Percentiles rank a stretch among this genome's conserved stretches.
Evolutionary conservation across 2,797 vertebrate genomes (phyloP).

Genomic region (Pampus argenteus): DNA sequence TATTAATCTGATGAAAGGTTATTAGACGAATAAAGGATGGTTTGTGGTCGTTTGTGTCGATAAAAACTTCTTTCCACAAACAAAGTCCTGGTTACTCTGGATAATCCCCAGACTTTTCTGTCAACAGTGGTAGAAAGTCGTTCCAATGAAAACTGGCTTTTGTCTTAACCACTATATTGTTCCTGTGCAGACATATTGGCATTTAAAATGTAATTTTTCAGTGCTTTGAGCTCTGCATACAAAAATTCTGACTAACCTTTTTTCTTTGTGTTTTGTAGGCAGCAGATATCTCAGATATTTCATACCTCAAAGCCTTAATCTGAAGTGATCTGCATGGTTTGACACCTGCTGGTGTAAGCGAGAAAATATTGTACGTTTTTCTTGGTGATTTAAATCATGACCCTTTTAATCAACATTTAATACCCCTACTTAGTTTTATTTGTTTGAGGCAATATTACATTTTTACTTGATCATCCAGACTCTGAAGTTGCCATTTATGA

Average conservation of each 20-base stretch:
- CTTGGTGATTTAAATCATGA: background rate
- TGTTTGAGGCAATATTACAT: background rate
- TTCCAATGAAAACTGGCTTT: slow-evolving; percentile 2
- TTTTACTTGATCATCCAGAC: slow-evolving; percentile 11
- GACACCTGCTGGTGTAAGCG: background rate
- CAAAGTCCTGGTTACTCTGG: background rate
- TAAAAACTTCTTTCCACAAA: slow-evolving; percentile 10
- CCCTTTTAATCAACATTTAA: slow-evolving; percentile 8
- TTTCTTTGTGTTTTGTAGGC: background rate
- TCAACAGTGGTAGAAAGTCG: background rate
- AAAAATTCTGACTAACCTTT: slow-evolving; percentile 1
- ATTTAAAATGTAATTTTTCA: background rate
- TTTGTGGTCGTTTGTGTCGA: no score
- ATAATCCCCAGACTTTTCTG: background rate
- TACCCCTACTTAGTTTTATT: background rate
- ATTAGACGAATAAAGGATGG: background rate
- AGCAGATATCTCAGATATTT: background rate
- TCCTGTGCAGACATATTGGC: background rate
- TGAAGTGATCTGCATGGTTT: background rate
- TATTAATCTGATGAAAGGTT: background rate
- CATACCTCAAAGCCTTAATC: background rate
- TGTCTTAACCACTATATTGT: background rate
- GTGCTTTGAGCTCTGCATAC: background rate
- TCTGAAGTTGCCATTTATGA: slow-evolving; percentile 7
- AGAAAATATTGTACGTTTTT: slow-evolving; percentile 5